Evolutionary conservation across 2,797 vertebrate species (phyloP).

Genomic region (Sebastes hubbsi): DNA sequence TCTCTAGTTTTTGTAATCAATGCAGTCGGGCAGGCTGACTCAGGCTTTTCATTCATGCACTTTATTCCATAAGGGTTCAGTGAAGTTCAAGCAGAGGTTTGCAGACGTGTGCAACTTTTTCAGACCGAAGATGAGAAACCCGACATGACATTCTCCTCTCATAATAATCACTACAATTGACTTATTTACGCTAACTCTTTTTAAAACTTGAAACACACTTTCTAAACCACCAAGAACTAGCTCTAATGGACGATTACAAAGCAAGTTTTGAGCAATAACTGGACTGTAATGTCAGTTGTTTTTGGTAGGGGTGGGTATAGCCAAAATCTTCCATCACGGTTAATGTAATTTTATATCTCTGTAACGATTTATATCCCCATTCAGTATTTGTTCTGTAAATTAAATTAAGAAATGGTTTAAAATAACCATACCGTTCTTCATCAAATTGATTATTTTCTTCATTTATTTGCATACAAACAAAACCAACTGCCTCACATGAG

Average conservation of each 20-base stretch:
- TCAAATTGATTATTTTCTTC: too few relatives aligned
- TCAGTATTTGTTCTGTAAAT: too few relatives aligned
- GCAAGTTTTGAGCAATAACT: neutral
- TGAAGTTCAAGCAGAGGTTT: conserved; percentile 26
- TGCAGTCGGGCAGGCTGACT: conserved; percentile 10
- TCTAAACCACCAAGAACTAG: neutral
- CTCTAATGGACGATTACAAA: neutral
- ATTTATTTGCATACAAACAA: too few relatives aligned
- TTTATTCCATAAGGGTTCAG: conserved; percentile 15
- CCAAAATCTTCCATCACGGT: too few relatives aligned
- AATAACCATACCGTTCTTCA: too few relatives aligned
- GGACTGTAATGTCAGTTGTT: neutral
- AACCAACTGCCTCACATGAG: too few relatives aligned
- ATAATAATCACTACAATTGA: neutral
- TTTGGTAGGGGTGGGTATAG: too few relatives aligned
- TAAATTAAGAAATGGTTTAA: too few relatives aligned
- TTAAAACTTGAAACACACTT: neutral
- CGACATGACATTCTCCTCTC: neutral
- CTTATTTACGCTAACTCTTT: neutral
- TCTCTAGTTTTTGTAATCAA: conserved; percentile 11
- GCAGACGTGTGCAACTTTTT: neutral
- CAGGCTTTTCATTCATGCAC: conserved; percentile 24
- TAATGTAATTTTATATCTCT: too few relatives aligned
- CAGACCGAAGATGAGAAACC: neutral
- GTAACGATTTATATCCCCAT: too few relatives aligned